Percentiles rank a stretch among this genome's conserved stretches.
Evolutionary conservation across 1,140 invertebrate genomes (phyloP).

Genomic region (Metopolophium dirhodum): DNA sequence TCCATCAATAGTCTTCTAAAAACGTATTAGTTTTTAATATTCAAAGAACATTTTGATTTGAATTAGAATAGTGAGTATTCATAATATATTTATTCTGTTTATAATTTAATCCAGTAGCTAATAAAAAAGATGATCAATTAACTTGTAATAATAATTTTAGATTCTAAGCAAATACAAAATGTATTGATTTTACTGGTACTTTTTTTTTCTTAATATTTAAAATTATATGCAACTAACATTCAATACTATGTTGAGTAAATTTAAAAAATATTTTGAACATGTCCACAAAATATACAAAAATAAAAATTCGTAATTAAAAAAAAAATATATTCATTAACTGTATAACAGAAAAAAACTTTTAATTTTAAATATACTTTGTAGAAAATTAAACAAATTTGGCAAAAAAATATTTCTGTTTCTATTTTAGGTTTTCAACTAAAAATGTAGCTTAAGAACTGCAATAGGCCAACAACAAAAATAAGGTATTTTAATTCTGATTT

Average conservation of each 20-base stretch:
- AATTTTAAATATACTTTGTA: not conserved
- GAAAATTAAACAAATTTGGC: too few species aligned
- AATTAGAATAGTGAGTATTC: not conserved
- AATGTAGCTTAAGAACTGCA: not conserved
- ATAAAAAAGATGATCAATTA: not conserved
- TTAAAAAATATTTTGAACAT: too few species aligned
- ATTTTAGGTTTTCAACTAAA: not conserved
- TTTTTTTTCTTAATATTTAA: not conserved
- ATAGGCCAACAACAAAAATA: not conserved
- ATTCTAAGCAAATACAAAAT: not conserved
- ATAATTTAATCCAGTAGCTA: not conserved
- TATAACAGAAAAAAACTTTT: not conserved
- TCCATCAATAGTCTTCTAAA: not conserved
- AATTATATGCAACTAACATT: too few species aligned
- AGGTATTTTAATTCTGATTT: not conserved
- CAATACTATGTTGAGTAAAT: too few species aligned
- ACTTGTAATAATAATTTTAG: not conserved
- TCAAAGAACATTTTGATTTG: not conserved
- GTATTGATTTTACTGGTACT: not conserved
- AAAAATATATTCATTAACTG: not conserved
- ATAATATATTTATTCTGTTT: not conserved
- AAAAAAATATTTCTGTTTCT: too few species aligned
- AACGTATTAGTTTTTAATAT: not conserved
- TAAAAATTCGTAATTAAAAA: not conserved
- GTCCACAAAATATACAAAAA: not conserved